Evolutionary conservation across 1,140 invertebrate species (phyloP).

Genomic region (Bombus confusus): DNA sequence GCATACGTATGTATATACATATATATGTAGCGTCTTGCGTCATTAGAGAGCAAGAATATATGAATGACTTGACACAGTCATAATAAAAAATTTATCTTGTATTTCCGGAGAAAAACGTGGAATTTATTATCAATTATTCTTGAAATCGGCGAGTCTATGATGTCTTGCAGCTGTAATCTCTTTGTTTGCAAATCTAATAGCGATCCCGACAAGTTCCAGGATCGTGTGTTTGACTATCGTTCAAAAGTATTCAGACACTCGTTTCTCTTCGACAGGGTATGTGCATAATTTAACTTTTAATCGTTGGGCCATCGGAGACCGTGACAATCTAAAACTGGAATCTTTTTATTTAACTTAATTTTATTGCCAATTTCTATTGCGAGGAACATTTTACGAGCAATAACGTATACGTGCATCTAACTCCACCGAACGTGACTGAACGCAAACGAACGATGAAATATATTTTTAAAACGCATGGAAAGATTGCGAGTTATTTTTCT

Average conservation of each 20-base stretch:
- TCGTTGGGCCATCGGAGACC: too few relatives aligned
- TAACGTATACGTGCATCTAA: too few relatives aligned
- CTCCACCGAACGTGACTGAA: too few relatives aligned
- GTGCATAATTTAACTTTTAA: too few relatives aligned
- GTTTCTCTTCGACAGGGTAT: too few relatives aligned
- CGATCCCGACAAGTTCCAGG: not conserved
- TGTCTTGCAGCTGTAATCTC: not conserved
- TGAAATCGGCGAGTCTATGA: not conserved
- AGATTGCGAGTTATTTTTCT: not conserved
- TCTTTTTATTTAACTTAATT: too few relatives aligned
- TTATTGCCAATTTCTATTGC: too few relatives aligned
- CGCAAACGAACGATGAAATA: not conserved
- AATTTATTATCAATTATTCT: conserved; percentile 2
- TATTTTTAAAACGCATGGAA: not conserved
- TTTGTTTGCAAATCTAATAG: not conserved
- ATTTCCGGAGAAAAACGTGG: not conserved
- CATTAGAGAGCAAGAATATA: not conserved
- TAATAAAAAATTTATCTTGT: too few relatives aligned
- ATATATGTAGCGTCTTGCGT: conserved; percentile 10
- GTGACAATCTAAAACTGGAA: too few relatives aligned
- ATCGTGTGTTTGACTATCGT: not conserved
- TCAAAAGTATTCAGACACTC: too few relatives aligned
- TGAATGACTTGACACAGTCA: not conserved
- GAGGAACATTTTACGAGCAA: too few relatives aligned
- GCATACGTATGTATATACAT: not conserved